A percentile compares a stretch with the other conserved stretches of the same genome.
phyloP scores from a whole-genome alignment of 2,797 vertebrate species.

The Propithecus perrieri region DNA sequence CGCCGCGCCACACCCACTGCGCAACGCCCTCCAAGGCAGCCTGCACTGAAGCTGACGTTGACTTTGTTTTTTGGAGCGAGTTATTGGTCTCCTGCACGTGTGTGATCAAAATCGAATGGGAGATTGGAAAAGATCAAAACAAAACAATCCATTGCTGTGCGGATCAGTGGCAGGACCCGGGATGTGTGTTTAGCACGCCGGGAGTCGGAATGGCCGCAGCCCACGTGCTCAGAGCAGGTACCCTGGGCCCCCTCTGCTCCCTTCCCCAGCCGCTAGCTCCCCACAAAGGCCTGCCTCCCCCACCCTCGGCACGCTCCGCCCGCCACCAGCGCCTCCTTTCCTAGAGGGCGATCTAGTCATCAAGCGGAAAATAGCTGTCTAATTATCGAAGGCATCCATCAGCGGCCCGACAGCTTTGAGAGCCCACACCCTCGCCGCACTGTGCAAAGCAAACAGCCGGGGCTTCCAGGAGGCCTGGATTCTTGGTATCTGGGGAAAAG shows the following conservation, averaged over 20 bases:
- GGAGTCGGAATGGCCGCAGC: not conserved
- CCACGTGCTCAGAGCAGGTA: rapidly evolving
- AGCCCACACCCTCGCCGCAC: rapidly evolving
- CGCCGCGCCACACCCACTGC: not conserved
- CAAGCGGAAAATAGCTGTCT: not conserved
- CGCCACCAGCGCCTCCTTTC: not conserved
- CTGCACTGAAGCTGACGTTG: constrained; percentile 55
- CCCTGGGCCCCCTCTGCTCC: not conserved
- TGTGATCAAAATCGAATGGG: constrained; percentile 76
- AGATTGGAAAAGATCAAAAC: constrained; percentile 56
- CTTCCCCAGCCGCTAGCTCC: no score
- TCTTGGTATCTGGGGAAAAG: not conserved
- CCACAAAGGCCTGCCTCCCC: not conserved
- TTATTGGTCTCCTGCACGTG: constrained; percentile 77
- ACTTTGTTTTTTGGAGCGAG: constrained; percentile 48
- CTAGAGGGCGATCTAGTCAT: not conserved
- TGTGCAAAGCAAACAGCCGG: not conserved
- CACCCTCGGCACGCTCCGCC: rapidly evolving
- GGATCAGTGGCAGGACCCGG: not conserved
- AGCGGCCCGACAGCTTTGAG: not conserved
- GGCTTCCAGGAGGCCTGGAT: not conserved
- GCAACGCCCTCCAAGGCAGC: constrained; percentile 51
- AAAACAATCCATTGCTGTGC: constrained; percentile 67
- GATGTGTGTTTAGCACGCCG: not conserved
- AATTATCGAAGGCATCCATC: not conserved